Percentiles rank a stretch among this genome's conserved stretches.
Evolutionary conservation across 2,113 vertebrate genomes (phyloP).

Genomic region (Saguinus imperator): DNA sequence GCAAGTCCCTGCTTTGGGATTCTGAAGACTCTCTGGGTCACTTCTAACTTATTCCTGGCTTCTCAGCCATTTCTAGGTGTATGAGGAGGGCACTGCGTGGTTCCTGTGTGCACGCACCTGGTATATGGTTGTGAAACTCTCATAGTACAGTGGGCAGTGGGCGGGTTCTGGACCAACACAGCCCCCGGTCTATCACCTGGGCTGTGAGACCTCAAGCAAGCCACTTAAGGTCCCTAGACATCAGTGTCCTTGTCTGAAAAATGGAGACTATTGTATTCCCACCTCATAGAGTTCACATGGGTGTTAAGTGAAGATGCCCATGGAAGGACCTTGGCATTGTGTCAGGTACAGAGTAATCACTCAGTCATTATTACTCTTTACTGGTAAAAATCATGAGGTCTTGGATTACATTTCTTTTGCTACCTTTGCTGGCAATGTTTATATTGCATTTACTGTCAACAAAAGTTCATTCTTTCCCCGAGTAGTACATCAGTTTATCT

Average conservation of each 20-base stretch:
- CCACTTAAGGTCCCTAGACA: neutral
- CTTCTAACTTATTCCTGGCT: neutral
- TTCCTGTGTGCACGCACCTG: neutral
- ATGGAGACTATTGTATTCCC: neutral
- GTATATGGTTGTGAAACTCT: neutral
- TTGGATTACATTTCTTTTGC: neutral
- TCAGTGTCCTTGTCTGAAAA: neutral
- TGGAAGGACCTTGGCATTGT: neutral
- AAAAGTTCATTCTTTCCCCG: neutral
- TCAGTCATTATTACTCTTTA: neutral
- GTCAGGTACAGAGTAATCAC: neutral
- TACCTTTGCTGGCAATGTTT: neutral
- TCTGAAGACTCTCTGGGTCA: neutral
- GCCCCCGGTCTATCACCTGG: neutral
- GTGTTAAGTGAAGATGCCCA: neutral
- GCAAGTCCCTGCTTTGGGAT: neutral
- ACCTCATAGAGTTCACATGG: neutral
- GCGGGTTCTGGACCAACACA: neutral
- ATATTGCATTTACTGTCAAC: neutral
- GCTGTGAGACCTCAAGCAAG: neutral
- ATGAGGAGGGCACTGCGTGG: neutral
- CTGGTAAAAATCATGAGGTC: neutral
- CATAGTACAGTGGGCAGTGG: neutral
- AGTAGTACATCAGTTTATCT: neutral
- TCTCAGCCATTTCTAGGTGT: neutral